These are phyloP conservation scores for Synaphobranchus kaupii DNA, from an alignment of 2,797 vertebrate species.

Conservation along the genomic window DNA sequence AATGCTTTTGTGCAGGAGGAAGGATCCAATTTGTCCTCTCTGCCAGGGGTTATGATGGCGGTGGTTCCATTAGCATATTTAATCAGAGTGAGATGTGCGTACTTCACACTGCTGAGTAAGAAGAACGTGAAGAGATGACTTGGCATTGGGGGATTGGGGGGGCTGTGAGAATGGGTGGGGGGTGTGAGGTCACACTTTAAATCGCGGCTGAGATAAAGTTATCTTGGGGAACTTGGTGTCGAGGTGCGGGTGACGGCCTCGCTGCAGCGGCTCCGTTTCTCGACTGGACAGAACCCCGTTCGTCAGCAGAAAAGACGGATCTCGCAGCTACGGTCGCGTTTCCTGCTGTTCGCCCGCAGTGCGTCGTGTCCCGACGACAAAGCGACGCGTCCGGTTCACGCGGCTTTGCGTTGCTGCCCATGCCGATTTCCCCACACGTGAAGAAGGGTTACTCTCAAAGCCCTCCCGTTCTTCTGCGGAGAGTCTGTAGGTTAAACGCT, in stretches of 20 bases:
- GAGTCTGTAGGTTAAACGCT: background rate
- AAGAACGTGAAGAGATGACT: background rate
- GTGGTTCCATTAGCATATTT: background rate
- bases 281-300: background rate
- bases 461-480: background rate
- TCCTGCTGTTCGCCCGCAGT: background rate
- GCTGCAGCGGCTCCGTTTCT: background rate
- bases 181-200: background rate
- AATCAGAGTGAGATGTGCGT: background rate
- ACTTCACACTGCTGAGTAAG: conserved; percentile 10
- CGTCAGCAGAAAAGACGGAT: background rate
- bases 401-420: background rate
- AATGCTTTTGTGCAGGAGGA: background rate
- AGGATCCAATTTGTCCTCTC: background rate
- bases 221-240: too few species aligned
- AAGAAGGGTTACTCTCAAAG: background rate
- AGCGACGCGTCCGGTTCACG: background rate
- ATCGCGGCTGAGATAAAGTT: background rate
- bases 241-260: background rate
- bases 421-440: background rate
- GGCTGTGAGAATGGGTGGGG: background rate
- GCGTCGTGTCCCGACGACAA: background rate
- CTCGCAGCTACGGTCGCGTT: background rate
- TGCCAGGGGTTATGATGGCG: background rate
- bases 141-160: background rate